phyloP scores from a whole-genome alignment of 2,888 invertebrate species.

The Siphlonurus alternatus region DNA sequence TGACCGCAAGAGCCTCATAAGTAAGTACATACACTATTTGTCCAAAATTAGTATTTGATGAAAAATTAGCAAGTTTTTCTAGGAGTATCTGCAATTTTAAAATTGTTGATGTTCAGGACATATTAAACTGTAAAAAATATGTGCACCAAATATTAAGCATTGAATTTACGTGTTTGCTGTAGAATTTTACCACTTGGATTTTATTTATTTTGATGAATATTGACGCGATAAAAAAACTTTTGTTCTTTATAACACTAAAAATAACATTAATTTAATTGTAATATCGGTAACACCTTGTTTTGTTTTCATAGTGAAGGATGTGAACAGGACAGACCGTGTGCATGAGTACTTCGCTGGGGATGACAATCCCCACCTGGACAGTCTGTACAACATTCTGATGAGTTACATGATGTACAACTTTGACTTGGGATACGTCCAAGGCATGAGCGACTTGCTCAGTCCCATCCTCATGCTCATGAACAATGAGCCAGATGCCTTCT shows the following conservation, averaged over 20 bases:
- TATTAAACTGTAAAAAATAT: too few relatives aligned
- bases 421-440: conserved; percentile 89
- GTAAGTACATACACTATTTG: conserved; percentile 28
- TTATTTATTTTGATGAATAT: too few relatives aligned
- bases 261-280: too few relatives aligned
- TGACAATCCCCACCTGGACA: conserved; percentile 69
- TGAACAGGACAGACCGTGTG: conserved; percentile 84
- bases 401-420: conserved; percentile 99
- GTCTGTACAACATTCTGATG: conserved; percentile 85
- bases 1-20: conserved; percentile 81
- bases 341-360: conserved; percentile 87
- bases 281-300: too few relatives aligned
- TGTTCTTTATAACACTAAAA: too few relatives aligned
- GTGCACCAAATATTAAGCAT: too few relatives aligned
- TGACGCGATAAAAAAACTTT: too few relatives aligned
- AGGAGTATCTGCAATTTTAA: too few relatives aligned
- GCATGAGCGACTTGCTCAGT: conserved; percentile 94
- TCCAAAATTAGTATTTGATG: not conserved
- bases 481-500: conserved; percentile 92
- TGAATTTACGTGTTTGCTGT: too few relatives aligned
- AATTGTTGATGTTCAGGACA: too few relatives aligned
- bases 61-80: too few relatives aligned
- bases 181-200: too few relatives aligned
- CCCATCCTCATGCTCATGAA: conserved; percentile 78
- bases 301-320: conserved; percentile 97